Base-by-base conservation (phyloP, 2,113 vertebrate genomes). In the Elephantulus edwardii region DNA sequence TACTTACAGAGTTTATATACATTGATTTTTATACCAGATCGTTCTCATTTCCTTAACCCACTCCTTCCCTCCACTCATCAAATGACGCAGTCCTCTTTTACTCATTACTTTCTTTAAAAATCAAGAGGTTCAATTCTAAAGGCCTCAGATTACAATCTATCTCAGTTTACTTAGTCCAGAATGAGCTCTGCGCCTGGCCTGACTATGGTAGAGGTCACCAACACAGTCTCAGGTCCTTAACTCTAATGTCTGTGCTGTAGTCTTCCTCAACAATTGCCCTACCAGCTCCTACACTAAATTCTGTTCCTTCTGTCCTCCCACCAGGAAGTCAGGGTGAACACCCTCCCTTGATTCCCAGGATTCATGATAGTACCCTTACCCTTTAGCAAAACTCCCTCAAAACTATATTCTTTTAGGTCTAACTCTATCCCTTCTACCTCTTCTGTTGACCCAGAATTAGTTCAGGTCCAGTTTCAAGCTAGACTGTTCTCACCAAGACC, bases 251-350 rank as follows among this genome's bases (percentile, higher is more conserved):
- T 26, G 86, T 71, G n/a, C 85, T 44, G 33, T 22, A 9, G n/a
- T 6, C 66, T 46, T 13, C 40, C 35, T 17, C 8, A 52, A 60
- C 12, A 40, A 58, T 74, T 28, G 48, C 22, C 52, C n/a, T 1
- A 0, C 0, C 8, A 33, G 4, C 12, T 50, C 76, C 33, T 0
- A 33, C 22, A 6, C 7, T 64, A 71, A 13, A 4, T 38, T 48
- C 83, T 48, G 35, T n/a, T 24, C 48, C 10, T 14, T 33, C 52
- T 70, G 0, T 0, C 22, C 28, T 19, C 30, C 5, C 13, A 11
- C n/a, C 46, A 11, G 12, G 2, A 44, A 44, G 26, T 12, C 24
- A 28, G 24, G 40, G 7, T 24, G 26, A 44, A 46, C 0, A 0
- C 10, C 19, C 20, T 40, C 42, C 58, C 24, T 87, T 56, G 48